Percentiles rank a stretch among this genome's conserved stretches.
Evolutionary conservation across 2,888 invertebrate species (phyloP).

Genomic region (Horisme vitalbata): DNA sequence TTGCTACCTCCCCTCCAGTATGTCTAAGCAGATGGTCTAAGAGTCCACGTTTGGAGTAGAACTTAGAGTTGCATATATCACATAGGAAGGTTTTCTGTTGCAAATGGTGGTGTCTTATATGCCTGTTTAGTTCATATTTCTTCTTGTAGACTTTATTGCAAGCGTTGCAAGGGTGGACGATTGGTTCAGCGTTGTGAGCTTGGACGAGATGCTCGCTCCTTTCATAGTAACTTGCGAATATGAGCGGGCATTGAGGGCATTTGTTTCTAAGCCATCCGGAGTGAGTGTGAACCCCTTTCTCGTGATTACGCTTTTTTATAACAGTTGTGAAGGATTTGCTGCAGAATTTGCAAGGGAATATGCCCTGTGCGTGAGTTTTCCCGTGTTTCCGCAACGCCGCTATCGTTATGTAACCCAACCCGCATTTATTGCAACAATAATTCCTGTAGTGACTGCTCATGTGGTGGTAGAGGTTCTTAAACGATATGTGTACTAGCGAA

Average conservation of each 20-base stretch:
- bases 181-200: slow-evolving; percentile 61
- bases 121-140: slow-evolving; percentile 70
- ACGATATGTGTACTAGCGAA: slow-evolving; percentile 69
- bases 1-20: slow-evolving; percentile 55
- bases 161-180: slow-evolving; percentile 70
- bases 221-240: slow-evolving; percentile 75
- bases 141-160: slow-evolving; percentile 74
- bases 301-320: slow-evolving; percentile 71
- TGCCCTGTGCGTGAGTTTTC: slow-evolving; percentile 73
- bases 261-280: slow-evolving; percentile 76
- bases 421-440: slow-evolving; percentile 75
- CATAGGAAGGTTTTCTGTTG: slow-evolving; percentile 69
- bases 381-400: slow-evolving; percentile 74
- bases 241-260: slow-evolving; percentile 72
- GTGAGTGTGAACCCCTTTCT: slow-evolving; percentile 67
- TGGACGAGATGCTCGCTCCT: slow-evolving; percentile 68
- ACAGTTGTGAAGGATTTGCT: slow-evolving; percentile 79
- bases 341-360: slow-evolving; percentile 80
- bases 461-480: slow-evolving; percentile 73
- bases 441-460: slow-evolving; percentile 78
- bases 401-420: slow-evolving; percentile 70
- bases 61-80: slow-evolving; percentile 70
- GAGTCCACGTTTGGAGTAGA: slow-evolving; percentile 71
- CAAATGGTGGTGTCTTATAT: slow-evolving; percentile 72
- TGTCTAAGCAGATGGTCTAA: slow-evolving; percentile 66